Evolutionary conservation across 2,113 vertebrate species (phyloP).

Genomic region (Orycteropus afer): DNA sequence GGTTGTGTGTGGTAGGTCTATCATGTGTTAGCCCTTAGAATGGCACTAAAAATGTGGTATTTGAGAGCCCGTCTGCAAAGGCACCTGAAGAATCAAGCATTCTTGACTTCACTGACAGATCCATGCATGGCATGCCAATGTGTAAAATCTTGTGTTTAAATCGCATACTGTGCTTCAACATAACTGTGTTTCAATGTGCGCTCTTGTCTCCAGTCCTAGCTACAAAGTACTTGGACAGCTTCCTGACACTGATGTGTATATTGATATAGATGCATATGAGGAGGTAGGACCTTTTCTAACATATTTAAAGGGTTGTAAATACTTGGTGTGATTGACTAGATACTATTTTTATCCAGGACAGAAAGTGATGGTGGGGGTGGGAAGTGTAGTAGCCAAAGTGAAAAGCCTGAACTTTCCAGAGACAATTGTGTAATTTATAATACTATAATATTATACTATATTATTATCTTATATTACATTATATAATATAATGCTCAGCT

Average conservation of each 20-base stretch:
- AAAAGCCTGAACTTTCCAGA: background rate
- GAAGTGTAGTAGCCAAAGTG: background rate
- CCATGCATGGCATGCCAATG: background rate
- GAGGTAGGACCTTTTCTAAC: conserved; percentile 87
- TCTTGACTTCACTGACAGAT: background rate
- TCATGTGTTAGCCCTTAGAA: background rate
- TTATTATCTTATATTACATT: too few relatives aligned
- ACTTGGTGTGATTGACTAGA: background rate
- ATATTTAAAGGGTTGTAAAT: conserved; percentile 4
- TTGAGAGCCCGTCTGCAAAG: background rate
- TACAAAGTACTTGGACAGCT: conserved; percentile 92
- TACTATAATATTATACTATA: background rate
- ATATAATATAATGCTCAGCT: background rate
- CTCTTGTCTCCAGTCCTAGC: conserved; percentile 87
- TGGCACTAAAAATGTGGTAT: background rate
- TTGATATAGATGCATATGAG: conserved; percentile 92
- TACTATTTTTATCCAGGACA: background rate
- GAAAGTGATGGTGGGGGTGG: background rate
- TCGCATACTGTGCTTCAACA: background rate
- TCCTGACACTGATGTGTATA: conserved; percentile 93
- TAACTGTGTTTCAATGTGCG: background rate
- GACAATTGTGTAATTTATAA: background rate
- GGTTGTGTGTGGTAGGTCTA: background rate
- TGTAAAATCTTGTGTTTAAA: background rate
- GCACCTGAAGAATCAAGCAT: background rate